Conservation (phyloP, 2,113 vertebrate species). For the Microcebus jonahi region DNA sequence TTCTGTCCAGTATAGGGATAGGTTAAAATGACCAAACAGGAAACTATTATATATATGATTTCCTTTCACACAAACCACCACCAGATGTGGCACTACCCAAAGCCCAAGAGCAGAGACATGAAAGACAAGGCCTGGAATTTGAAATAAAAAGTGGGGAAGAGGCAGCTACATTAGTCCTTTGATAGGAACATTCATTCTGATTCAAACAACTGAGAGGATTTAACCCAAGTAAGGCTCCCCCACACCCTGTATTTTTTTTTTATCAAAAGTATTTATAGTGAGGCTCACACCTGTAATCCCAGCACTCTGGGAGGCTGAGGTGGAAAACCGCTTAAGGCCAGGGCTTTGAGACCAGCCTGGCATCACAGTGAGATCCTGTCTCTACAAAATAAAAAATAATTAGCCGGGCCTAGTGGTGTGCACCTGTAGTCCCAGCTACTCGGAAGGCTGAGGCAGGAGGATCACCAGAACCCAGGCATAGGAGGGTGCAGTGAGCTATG, state of each 20-base stretch:
- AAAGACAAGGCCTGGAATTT: constrained; percentile 57
- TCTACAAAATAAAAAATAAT: no score
- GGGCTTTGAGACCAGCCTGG: no score
- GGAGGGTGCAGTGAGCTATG: no score
- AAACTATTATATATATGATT: constrained; percentile 74
- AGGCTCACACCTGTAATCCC: no score
- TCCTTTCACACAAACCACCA: constrained; percentile 75
- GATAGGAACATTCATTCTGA: neutral
- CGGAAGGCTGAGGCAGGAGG: no score
- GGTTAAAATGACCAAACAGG: constrained; percentile 71
- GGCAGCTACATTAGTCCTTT: neutral
- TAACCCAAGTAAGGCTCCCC: neutral
- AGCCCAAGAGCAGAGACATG: constrained; percentile 54
- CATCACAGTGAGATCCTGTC: no score
- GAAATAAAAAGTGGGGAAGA: neutral
- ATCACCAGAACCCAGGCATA: no score
- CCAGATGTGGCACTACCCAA: constrained; percentile 69
- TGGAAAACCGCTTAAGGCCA: no score
- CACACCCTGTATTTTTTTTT: neutral
- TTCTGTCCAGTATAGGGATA: constrained; percentile 44
- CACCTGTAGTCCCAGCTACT: no score
- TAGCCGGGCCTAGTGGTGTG: no score
- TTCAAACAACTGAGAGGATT: neutral
- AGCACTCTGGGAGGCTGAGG: no score
- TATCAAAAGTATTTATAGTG: neutral